Conservation (phyloP, 2,797 vertebrate genomes). For the Urocyon cinereoargenteus region DNA sequence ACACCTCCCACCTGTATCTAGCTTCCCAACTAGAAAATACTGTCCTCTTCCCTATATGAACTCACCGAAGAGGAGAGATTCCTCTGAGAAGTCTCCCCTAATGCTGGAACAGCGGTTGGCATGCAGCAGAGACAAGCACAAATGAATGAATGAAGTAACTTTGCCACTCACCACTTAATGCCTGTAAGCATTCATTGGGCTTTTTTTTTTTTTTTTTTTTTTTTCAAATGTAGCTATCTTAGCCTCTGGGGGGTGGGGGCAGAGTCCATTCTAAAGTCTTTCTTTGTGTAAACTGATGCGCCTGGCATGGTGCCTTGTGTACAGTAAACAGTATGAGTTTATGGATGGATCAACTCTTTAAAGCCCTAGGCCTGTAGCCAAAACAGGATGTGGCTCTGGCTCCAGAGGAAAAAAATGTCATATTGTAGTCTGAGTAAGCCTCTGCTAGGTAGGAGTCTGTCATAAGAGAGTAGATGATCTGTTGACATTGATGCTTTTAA, state of each 20-base stretch:
- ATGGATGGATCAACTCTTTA: background rate
- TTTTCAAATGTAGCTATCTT: background rate
- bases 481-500: background rate
- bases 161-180: background rate
- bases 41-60: background rate
- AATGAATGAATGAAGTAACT: background rate
- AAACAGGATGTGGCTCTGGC: background rate
- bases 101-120: background rate
- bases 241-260: background rate
- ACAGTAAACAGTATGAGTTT: background rate
- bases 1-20: background rate
- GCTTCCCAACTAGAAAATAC: background rate
- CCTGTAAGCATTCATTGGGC: background rate
- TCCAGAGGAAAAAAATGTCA: background rate
- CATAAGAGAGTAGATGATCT: slow-evolving; percentile 14
- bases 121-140: background rate
- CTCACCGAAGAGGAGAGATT: background rate
- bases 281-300: background rate
- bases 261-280: background rate
- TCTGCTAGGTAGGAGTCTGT: background rate
- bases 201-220: background rate
- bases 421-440: background rate
- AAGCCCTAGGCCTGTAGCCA: background rate
- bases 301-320: background rate
- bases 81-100: background rate